Evolutionary conservation across 1,140 invertebrate genomes (phyloP), one percentile per base, ranked within the genome.

Genomic region (Mycetomoellerius zeteki): DNA sequence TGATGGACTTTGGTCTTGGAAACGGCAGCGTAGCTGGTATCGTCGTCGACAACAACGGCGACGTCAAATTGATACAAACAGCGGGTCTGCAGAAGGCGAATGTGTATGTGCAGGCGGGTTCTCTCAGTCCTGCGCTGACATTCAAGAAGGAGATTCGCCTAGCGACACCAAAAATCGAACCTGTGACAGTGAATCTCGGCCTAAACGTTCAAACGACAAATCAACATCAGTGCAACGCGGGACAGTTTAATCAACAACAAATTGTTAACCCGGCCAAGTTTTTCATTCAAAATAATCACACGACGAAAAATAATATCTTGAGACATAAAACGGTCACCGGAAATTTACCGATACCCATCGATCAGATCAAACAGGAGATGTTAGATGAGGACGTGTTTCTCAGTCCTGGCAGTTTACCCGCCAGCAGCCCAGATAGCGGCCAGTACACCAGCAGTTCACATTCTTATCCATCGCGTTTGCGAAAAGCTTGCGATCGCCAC

Each of bases 331-430:
- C 91, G 3, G 21, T 85, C 87, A 86, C 58, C 80, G 84, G 89
- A 12, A 94, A 89, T 77, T 78, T 95, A 24, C 94, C 95, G 7
- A 88, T 95, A 50, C 93, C 95, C 4, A 86, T 96, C 54, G 95
- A 96, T 37, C 95, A 96, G 82, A 95, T 96, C 16, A 96, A 96
- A 87, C 95, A 96, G 84, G 96, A 97, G 90, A 91, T 95, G 0
- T 24, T 96, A 2, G 96, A 96, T 78, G 96, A 97, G 86, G 97
- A 97, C 78, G 96, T 98, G 8, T 98, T 98, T 93, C 95, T 98
- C 71, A 98, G 97, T 95, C 97, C 98, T 0, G 97, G 96, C 76
- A 97, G 96, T 91, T 96, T 97, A 88, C 95, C 97, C 0, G 94
- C 96, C 5, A 97, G 96, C 24, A 97, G 96, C 90, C 97, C 97